Conservation (phyloP, 35 echinoderm and acorn worm genomes). For the Antedon bifida region DNA sequence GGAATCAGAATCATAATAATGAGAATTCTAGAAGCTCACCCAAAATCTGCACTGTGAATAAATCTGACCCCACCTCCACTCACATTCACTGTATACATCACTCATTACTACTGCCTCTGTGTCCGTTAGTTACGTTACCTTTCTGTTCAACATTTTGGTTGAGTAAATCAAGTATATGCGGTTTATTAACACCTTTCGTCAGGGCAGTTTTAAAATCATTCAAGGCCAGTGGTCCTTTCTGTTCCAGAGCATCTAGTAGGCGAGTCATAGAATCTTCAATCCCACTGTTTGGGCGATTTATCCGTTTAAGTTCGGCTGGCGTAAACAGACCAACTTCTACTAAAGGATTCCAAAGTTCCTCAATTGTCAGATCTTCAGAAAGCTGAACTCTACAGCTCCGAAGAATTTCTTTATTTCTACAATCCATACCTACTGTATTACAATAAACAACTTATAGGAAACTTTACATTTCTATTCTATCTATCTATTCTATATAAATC, state of each 20-base stretch:
- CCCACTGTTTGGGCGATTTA: neutral
- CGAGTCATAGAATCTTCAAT: neutral
- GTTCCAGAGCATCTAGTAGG: neutral
- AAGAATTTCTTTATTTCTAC: neutral
- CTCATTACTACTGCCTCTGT: neutral
- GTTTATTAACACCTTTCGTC: neutral
- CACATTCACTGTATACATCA: no score
- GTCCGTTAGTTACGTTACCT: neutral
- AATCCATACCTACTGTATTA: neutral
- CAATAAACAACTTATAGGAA: no score
- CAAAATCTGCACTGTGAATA: no score
- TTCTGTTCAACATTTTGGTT: neutral
- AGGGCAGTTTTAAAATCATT: neutral
- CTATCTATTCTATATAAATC: no score
- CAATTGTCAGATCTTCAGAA: neutral
- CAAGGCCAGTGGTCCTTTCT: neutral
- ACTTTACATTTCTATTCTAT: no score
- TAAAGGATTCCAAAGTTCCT: neutral
- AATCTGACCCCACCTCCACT: no score
- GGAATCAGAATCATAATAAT: no score
- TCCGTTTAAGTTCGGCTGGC: neutral
- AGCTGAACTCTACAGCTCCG: neutral
- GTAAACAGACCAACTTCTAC: neutral
- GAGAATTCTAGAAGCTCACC: no score
- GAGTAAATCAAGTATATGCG: neutral